phyloP scores from a whole-genome alignment of 2,797 vertebrate species.

The Rhinophrynus dorsalis region DNA sequence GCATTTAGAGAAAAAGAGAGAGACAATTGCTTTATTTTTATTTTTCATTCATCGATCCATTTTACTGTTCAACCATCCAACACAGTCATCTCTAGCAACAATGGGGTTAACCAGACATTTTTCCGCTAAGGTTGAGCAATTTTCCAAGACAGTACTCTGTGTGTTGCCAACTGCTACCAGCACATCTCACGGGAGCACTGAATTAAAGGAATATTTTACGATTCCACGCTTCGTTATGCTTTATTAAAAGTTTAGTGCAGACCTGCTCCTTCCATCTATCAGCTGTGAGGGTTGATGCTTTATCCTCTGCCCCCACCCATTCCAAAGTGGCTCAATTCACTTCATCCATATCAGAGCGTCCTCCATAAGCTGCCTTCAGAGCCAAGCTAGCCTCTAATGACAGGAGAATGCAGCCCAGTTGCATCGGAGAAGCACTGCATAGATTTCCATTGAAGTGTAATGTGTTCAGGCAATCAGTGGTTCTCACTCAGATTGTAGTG shows the following conservation, averaged over 20 bases:
- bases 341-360: neutral
- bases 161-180: constrained; percentile 39
- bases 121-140: constrained; percentile 36
- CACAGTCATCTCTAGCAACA: neutral
- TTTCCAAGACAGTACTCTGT: neutral
- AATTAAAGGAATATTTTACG: constrained; percentile 68
- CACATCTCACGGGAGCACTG: constrained; percentile 58
- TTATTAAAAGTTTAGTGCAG: constrained; percentile 61
- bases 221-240: constrained; percentile 69
- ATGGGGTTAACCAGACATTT: constrained; percentile 15
- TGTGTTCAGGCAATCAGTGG: constrained; percentile 20
- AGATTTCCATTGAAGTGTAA: constrained; percentile 16
- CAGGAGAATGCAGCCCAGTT: neutral
- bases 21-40: too few species aligned
- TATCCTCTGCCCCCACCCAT: neutral
- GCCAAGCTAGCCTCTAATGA: constrained; percentile 9
- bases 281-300: neutral
- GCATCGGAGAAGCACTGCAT: neutral
- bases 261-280: constrained; percentile 48
- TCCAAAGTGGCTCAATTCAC: neutral
- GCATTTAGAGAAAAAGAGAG: neutral
- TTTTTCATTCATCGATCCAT: neutral
- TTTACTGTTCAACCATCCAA: too few species aligned
- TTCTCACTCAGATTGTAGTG: neutral
- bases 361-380: neutral